Base-by-base conservation (phyloP, 2,888 invertebrate species). In the Leptodirus hochenwartii region DNA sequence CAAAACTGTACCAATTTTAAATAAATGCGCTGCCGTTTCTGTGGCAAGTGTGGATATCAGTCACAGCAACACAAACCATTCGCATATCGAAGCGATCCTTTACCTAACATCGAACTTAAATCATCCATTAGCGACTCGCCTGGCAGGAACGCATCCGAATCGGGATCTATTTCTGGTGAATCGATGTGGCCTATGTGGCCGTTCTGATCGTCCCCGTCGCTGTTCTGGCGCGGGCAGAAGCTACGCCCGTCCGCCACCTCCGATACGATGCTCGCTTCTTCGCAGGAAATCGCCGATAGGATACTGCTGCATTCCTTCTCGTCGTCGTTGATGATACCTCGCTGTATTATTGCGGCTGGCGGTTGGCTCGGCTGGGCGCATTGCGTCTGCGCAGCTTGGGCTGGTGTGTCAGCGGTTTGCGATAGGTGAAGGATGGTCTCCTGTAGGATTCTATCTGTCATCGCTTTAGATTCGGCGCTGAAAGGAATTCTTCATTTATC, bases 121-220 rank as follows among this genome's bases (percentile, higher is more conserved):
- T 80, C 80, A 39, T 80, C 79, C 59, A 78, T 68, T 17, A 79
- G 64, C 27, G 78, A 78, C 50, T 80, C 81, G 4, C 79, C 79
- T 34, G 75, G 77, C 40, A 76, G 61, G n/a, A n/a, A n/a, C 4
- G 71, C 66, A 45, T 79, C 79, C n/a, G 71, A 73, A 40, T 67
- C 67, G 17, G 64, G 59, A 37, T 84, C 81, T 4, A 79, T 80
- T 57, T 82, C 82, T 0, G 82, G 80, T 0, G 81, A 82, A 48
- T 84, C 82, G 30, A 82, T 82, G 45, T 84, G 82, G 8, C 71
- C 70, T 29, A 82, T 75, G 30, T 60, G 59, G 39, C 66, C 66
- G 45, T 57, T 57, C 24, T 52, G 34, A 38, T 58, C 56, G 39
- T 58, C 57, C 11, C 54, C 57, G 33, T 57, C 53, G 10, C 56